Evolutionary conservation across 2,888 invertebrate species (phyloP), one percentile per base, ranked within the genome.

Genomic region (Shargacucullia verbasci): DNA sequence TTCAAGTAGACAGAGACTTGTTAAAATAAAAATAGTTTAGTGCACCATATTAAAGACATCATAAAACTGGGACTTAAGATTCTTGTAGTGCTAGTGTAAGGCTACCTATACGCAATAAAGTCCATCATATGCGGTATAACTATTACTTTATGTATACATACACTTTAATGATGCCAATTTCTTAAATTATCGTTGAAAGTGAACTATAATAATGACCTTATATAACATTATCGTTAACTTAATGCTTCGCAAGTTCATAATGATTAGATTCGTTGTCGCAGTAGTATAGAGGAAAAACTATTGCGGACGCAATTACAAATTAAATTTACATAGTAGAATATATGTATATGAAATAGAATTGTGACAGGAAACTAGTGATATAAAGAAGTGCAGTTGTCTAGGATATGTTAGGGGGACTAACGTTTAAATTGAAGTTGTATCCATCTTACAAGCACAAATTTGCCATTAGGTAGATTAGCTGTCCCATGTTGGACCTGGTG

Each of bases 231-330:
- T 14, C 1, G 27, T 60, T 38, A 11, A 52, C 35, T 61, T 13
- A 38, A 34, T 27, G 15, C 34, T 20, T 27, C 49, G 33, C 40
- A 13, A 40, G 25, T 48, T 49, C 27, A 13, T 38, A 38, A 35
- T 68, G 39, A 29, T 53, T 61, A 44, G 27, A 37, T 62, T 45
- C 14, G 35, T 59, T 35, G 34, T n/a, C n/a, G n/a, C n/a, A n/a
- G 10, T 50, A 45, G 44, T 40, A 34, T 27, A 29, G 20, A 45
- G 44, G 63, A 62, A 69, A 64, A 48, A 13, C n/a, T n/a, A n/a
- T n/a, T n/a, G n/a, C n/a, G n/a, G n/a, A 11, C 13, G 13, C 13
- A 29, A 43, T 29, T 29, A 44, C 39, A 54, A 45, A 39, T 15
- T 13, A 9, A 35, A 35, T 67, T 59, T 67, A 47, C 41, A 50